These are phyloP conservation scores for Cyrtonyx montezumae DNA, from an alignment of 2,113 vertebrate genomes.

Conservation along the genomic window DNA sequence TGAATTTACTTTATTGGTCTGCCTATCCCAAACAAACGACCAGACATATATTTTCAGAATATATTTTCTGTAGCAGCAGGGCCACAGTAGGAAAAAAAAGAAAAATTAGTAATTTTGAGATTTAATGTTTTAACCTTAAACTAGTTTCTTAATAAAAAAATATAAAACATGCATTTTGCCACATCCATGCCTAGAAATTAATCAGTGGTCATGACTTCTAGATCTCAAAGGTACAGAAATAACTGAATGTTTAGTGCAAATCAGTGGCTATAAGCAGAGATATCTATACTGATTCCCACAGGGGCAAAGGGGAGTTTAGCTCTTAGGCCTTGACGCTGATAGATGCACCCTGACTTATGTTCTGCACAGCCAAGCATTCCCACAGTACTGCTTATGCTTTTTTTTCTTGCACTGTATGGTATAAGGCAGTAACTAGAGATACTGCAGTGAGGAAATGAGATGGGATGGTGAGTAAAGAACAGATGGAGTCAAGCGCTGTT, in stretches of 20 bases:
- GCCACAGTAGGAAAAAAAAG: background rate
- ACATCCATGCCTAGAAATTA: background rate
- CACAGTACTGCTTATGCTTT: background rate
- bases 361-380: background rate
- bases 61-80: background rate
- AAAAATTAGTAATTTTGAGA: background rate
- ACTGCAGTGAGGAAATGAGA: background rate
- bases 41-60: background rate
- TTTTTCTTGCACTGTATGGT: background rate
- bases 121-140: background rate
- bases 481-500: background rate
- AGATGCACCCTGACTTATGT: background rate
- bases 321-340: background rate
- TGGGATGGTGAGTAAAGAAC: background rate
- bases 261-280: background rate
- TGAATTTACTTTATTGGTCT: background rate
- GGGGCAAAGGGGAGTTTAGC: background rate
- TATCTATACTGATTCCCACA: accelerated
- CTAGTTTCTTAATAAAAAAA: background rate
- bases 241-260: background rate
- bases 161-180: background rate
- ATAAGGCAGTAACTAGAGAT: background rate
- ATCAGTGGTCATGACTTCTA: background rate
- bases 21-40: background rate
- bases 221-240: background rate